Conservation (phyloP, 1,140 invertebrate species). For the Heliconius hewitsoni region DNA sequence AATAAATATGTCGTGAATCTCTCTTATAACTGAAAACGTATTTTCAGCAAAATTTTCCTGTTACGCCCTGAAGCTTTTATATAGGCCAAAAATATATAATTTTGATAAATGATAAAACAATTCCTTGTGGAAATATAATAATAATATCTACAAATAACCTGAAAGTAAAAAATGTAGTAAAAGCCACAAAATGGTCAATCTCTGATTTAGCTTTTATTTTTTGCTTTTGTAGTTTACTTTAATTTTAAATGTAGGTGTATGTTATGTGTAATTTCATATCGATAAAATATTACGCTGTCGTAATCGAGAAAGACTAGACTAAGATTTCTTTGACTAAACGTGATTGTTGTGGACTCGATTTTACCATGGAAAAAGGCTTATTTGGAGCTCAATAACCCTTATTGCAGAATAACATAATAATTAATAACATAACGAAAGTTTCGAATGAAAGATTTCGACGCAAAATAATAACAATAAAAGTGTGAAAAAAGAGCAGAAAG, state of each 20-base stretch:
- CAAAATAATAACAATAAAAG: too few relatives aligned
- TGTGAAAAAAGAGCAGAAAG: too few relatives aligned
- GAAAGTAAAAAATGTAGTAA: neutral
- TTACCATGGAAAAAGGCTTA: too few relatives aligned
- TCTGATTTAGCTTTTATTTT: too few relatives aligned
- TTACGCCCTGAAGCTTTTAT: neutral
- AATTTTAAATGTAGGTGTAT: neutral
- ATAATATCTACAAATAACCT: neutral
- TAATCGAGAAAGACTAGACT: too few relatives aligned
- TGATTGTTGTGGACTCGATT: too few relatives aligned
- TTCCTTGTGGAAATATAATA: neutral
- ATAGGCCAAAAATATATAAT: constrained; percentile 7
- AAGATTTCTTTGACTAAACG: too few relatives aligned
- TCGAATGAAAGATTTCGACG: too few relatives aligned
- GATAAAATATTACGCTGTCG: neutral
- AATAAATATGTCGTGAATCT: constrained; percentile 33
- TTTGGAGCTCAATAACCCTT: too few relatives aligned
- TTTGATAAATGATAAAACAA: neutral
- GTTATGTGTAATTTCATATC: neutral
- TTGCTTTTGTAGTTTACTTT: neutral
- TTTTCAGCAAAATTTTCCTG: constrained; percentile 2
- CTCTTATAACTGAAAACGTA: constrained; percentile 13
- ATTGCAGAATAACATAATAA: too few relatives aligned
- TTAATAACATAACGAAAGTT: too few relatives aligned
- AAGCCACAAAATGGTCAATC: too few relatives aligned